Evolutionary conservation across 2,113 vertebrate genomes (phyloP).

Genomic region (Rissa tridactyla): DNA sequence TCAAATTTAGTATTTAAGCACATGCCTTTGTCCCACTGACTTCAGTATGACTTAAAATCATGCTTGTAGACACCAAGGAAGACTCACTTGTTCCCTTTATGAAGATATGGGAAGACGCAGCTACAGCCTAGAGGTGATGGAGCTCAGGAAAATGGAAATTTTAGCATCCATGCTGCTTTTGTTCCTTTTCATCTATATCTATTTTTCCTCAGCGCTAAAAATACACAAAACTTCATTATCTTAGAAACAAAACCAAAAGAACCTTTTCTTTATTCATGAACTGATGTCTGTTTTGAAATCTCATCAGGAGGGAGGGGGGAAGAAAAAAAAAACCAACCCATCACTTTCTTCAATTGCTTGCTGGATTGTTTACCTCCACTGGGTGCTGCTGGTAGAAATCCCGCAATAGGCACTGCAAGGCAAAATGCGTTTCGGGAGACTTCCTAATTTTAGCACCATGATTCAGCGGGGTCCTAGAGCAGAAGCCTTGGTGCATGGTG

Average conservation of each 20-base stretch:
- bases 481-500: neutral
- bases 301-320: neutral
- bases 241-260: slow-evolving; percentile 15
- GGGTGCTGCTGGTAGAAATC: neutral
- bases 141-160: neutral
- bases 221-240: neutral
- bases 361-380: neutral
- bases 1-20: neutral
- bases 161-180: neutral
- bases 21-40: neutral
- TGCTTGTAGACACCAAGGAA: neutral
- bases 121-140: neutral
- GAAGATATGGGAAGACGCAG: neutral
- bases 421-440: neutral
- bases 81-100: neutral
- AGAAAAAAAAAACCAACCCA: neutral
- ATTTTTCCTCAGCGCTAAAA: slow-evolving; percentile 11
- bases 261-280: slow-evolving; percentile 40
- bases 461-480: neutral
- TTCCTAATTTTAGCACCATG: neutral
- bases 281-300: slow-evolving; percentile 23
- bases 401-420: neutral
- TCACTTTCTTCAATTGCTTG: neutral
- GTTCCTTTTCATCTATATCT: neutral
- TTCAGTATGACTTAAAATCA: neutral